Conservation (phyloP, 2,888 invertebrate genomes). For the Koerneria pararmatus region DNA sequence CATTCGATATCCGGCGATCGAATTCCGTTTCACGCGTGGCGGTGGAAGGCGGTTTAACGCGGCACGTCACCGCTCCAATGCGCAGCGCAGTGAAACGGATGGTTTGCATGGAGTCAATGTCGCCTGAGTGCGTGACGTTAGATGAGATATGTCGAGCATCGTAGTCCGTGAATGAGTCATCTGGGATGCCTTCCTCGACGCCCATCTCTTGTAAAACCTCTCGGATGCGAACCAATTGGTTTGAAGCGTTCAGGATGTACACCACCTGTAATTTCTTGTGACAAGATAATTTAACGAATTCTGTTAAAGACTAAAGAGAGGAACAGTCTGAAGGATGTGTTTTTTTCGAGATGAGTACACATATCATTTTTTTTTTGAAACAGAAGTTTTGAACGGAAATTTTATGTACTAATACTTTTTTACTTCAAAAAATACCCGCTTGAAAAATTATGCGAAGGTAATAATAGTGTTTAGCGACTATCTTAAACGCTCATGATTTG, state of each 20-base stretch:
- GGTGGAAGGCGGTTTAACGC: constrained; percentile 56
- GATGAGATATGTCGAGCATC: constrained; percentile 32
- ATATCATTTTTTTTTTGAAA: too few species aligned
- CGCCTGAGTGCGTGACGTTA: constrained; percentile 54
- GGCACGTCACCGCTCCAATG: constrained; percentile 58
- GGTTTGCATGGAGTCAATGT: constrained; percentile 55
- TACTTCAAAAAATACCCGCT: too few species aligned
- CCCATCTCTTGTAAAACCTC: constrained; percentile 42
- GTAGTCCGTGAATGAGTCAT: constrained; percentile 22
- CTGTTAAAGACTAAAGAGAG: too few species aligned
- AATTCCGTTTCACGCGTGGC: constrained; percentile 32
- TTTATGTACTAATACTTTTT: too few species aligned
- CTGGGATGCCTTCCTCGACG: constrained; percentile 29
- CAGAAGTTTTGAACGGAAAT: too few species aligned
- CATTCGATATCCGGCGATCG: too few species aligned
- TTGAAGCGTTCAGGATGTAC: constrained; percentile 47
- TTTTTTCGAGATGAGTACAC: too few species aligned
- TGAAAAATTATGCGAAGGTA: too few species aligned
- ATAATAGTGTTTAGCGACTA: too few species aligned
- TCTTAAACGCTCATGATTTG: too few species aligned
- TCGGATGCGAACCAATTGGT: constrained; percentile 43
- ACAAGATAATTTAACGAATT: too few species aligned
- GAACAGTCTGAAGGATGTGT: too few species aligned
- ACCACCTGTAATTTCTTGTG: constrained; percentile 47
- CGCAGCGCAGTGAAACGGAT: constrained; percentile 57